Conservation (phyloP, 1,140 invertebrate species). For the Augochlora pura region DNA sequence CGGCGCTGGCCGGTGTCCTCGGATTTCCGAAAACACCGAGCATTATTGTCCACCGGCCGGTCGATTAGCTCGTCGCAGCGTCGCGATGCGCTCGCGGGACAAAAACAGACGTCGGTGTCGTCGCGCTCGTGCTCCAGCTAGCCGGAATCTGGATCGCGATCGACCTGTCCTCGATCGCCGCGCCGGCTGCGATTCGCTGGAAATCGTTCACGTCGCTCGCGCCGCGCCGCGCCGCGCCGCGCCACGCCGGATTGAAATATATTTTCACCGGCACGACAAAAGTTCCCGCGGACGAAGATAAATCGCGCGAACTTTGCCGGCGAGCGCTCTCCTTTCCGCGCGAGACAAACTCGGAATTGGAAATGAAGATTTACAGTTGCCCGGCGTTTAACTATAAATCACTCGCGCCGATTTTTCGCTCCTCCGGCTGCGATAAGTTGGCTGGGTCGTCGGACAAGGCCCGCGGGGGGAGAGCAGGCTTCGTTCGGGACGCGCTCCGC, state of each 20-base stretch:
- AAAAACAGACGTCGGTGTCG: not conserved
- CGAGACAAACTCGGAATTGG: constrained; percentile 24
- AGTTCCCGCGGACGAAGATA: constrained; percentile 25
- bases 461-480: too few species aligned
- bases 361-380: constrained; percentile 30
- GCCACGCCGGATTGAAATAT: not conserved
- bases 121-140: not conserved
- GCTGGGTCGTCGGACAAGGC: not conserved
- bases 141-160: constrained; percentile 4
- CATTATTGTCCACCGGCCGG: constrained; percentile 1
- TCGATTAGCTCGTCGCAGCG: not conserved
- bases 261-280: constrained; percentile 7
- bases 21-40: constrained; percentile 15
- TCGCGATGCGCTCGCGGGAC: not conserved
- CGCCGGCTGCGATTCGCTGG: not conserved
- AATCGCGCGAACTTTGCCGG: constrained; percentile 32
- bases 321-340: not conserved
- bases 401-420: not conserved
- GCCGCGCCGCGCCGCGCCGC: too few species aligned
- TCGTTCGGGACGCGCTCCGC: too few species aligned
- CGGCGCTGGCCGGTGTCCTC: not conserved
- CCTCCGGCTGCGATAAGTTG: not conserved
- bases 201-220: not conserved
- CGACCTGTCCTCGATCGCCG: not conserved
- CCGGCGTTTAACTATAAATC: constrained; percentile 6